A percentile compares a stretch with the other conserved stretches of the same genome.
These are phyloP conservation scores for Hoplodrina blanda DNA, from an alignment of 2,888 invertebrate species.

Conservation along the genomic window DNA sequence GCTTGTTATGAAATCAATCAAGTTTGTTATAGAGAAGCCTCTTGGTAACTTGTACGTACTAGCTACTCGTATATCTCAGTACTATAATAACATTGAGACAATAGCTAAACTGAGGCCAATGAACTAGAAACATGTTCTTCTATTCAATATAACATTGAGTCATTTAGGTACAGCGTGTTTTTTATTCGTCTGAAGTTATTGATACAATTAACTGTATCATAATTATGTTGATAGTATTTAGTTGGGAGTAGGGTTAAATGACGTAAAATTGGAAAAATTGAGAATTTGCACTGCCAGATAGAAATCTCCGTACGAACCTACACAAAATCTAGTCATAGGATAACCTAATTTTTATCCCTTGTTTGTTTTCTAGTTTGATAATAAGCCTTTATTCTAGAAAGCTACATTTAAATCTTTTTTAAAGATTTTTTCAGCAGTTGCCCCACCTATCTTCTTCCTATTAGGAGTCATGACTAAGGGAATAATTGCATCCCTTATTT, in stretches of 20 bases:
- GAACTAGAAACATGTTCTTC: slow-evolving; percentile 52
- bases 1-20: slow-evolving; percentile 15
- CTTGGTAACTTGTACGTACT: not conserved
- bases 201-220: not conserved
- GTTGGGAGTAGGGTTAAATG: not conserved
- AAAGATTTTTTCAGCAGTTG: too few species aligned
- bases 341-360: too few species aligned
- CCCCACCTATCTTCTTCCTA: too few species aligned
- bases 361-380: too few species aligned
- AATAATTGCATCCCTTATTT: too few species aligned
- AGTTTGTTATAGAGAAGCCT: not conserved
- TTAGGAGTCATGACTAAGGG: too few species aligned
- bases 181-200: not conserved
- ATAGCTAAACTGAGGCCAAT: slow-evolving; percentile 41
- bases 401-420: too few species aligned
- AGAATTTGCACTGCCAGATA: too few species aligned
- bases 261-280: too few species aligned
- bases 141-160: slow-evolving; percentile 5
- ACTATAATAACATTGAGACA: slow-evolving; percentile 36
- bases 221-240: not conserved
- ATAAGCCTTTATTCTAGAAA: too few species aligned
- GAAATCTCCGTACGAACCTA: too few species aligned
- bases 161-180: slow-evolving; percentile 29
- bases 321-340: too few species aligned
- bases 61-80: not conserved